A percentile compares a stretch with the other conserved stretches of the same genome.
These are phyloP conservation scores for Danio aesculapii DNA, from an alignment of 2,797 vertebrate species.

Conservation along the genomic window DNA sequence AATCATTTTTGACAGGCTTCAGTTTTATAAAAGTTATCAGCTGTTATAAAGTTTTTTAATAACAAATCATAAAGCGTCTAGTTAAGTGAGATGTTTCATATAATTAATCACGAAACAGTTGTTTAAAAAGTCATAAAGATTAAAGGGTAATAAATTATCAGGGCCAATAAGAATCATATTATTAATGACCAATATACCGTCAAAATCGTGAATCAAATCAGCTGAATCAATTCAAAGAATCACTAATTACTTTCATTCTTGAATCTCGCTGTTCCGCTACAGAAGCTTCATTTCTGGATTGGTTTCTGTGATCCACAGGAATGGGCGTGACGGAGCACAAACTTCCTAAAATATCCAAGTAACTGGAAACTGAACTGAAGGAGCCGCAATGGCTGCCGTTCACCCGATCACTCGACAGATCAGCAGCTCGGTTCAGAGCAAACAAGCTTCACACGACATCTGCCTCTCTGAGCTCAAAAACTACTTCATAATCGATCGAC, in stretches of 20 bases:
- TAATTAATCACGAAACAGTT: too few relatives aligned
- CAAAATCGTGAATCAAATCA: too few relatives aligned
- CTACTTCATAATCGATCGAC: slow-evolving; percentile 78
- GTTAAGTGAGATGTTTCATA: too few relatives aligned
- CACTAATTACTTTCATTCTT: background rate
- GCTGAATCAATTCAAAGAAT: background rate
- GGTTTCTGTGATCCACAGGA: background rate
- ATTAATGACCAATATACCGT: too few relatives aligned
- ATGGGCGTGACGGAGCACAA: slow-evolving; percentile 67
- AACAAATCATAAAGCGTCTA: too few relatives aligned
- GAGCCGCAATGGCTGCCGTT: slow-evolving; percentile 71
- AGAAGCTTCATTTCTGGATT: background rate
- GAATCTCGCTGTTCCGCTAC: background rate
- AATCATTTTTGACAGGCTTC: too few relatives aligned
- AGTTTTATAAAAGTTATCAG: too few relatives aligned
- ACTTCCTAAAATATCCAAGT: slow-evolving; percentile 68
- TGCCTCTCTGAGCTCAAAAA: slow-evolving; percentile 72
- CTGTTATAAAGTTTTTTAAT: too few relatives aligned
- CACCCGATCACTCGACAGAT: slow-evolving; percentile 82
- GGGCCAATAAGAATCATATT: too few relatives aligned
- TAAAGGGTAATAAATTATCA: too few relatives aligned
- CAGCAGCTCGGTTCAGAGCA: slow-evolving; percentile 35
- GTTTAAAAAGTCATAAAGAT: too few relatives aligned
- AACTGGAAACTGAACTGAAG: slow-evolving; percentile 38
- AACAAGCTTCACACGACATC: slow-evolving; percentile 17